A percentile compares a stretch with the other conserved stretches of the same genome.
Evolutionary conservation across 2,797 vertebrate species (phyloP).

Genomic region (Notolepis coatsorum): DNA sequence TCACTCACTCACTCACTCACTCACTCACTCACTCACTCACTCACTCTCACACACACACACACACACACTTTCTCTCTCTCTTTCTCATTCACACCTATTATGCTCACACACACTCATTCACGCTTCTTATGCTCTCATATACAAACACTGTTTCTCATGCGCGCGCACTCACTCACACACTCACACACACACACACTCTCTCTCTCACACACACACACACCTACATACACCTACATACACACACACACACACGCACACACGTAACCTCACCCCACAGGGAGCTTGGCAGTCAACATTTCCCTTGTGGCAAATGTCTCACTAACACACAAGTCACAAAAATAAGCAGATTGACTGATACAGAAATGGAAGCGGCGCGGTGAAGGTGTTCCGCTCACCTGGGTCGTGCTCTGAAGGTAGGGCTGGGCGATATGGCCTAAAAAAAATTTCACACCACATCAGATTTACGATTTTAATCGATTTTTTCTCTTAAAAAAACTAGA

Average conservation of each 20-base stretch:
- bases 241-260: constrained; percentile 20
- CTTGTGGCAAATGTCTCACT: constrained; percentile 43
- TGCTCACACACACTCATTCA: constrained; percentile 16
- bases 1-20: constrained; percentile 24
- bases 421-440: no score
- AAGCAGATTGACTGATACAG: constrained; percentile 39
- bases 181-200: constrained; percentile 22
- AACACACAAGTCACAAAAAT: constrained; percentile 42
- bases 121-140: no score
- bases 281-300: constrained; percentile 40
- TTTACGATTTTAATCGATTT: no score
- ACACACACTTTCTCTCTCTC: no score
- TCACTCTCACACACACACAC: no score
- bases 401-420: no score
- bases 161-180: constrained; percentile 15
- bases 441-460: not conserved
- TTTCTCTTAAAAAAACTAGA: no score
- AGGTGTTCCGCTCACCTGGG: constrained; percentile 39
- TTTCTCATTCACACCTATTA: no score
- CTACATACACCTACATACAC: constrained; percentile 20
- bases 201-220: constrained; percentile 16
- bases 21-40: not conserved
- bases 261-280: constrained; percentile 51
- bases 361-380: constrained; percentile 42
- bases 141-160: no score